Evolutionary conservation across 2,797 vertebrate genomes (phyloP).

Genomic region (Cuculus canorus): DNA sequence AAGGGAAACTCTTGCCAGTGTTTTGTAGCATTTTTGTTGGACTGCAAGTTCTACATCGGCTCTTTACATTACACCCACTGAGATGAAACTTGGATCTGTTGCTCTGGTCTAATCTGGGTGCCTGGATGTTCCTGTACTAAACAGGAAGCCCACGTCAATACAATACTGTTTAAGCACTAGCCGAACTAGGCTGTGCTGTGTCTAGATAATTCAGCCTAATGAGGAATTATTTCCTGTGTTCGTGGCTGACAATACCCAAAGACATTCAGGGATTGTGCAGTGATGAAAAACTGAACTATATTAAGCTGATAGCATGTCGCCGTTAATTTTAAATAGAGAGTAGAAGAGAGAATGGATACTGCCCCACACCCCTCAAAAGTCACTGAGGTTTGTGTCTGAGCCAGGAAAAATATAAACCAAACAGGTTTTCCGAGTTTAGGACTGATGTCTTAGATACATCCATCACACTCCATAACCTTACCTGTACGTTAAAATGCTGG

Average conservation of each 20-base stretch:
- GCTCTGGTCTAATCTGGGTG: neutral
- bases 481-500: neutral
- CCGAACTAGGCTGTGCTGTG: neutral
- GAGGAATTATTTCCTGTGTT: constrained; percentile 44
- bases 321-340: neutral
- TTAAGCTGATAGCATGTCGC: rapidly evolving
- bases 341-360: neutral
- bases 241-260: constrained; percentile 2
- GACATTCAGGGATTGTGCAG: neutral
- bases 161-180: neutral
- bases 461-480: neutral
- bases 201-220: constrained; percentile 27
- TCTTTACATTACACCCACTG: neutral
- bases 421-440: neutral
- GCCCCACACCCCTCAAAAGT: neutral
- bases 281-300: constrained; percentile 24
- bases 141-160: constrained; percentile 26
- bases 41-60: neutral
- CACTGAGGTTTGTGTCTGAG: neutral
- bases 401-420: neutral
- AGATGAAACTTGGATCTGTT: neutral
- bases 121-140: neutral
- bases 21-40: neutral
- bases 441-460: neutral
- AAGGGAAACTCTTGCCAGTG: neutral